Evolutionary conservation across 2,797 vertebrate genomes (phyloP), one percentile per base, ranked within the genome.

Genomic region (Mus spretus): DNA sequence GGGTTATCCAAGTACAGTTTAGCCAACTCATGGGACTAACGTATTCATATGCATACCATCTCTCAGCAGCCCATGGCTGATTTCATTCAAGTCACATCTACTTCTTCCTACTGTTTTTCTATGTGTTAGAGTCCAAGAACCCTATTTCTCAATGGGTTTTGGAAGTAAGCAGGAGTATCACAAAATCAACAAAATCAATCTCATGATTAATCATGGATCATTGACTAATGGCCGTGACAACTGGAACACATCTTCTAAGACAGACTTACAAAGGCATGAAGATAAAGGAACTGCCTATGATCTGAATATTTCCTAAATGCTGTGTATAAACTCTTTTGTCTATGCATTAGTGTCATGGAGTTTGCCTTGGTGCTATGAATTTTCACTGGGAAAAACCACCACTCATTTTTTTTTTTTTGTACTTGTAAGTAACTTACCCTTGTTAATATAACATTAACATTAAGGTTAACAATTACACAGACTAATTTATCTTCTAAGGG

Each of bases 171-270:
- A 90, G 14, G 65, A 34, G 8, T 65, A 80, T 77, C 22, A 77
- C 63, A 61, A 96, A 83, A 92, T 31, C 26, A 94, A 88, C 34
- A 57, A 77, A 89, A 91, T 89, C n/a, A 77, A 72, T 61, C 6
- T 92, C 50, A 12, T 77, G 50, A 44, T 79, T 34, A 72, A 40
- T 72, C 40, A 28, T 50, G 34, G 37, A 61, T 74, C 59, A 28
- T 22, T 84, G 40, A 63, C 55, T 97, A 88, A 79, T 57, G 72
- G 19, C 53, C 3, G 4, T 88, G 80, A 95, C 53, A 63, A 44
- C 11, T 79, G 37, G 17, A 72, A 85, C 50, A 31, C 8, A 37
- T 80, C 26, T 70, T 94, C 34, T 65, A 53, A 31, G 15, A 34
- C 65, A 86, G 20, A 80, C 3, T 6, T 86, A 72, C 9, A 57